Evolutionary conservation across 2,888 invertebrate genomes (phyloP).

Genomic region (Cantharis rufa): DNA sequence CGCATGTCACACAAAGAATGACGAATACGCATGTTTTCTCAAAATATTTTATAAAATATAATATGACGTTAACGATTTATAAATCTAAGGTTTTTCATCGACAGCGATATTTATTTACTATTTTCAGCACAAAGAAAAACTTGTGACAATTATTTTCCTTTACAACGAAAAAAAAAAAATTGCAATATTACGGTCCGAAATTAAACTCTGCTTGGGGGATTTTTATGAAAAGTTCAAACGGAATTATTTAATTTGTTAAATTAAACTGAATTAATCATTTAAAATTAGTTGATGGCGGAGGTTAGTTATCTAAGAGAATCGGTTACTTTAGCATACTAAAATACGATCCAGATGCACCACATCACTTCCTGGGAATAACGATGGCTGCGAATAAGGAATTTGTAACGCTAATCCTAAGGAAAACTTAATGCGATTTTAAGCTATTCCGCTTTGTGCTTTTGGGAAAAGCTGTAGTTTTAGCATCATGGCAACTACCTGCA

Average conservation of each 20-base stretch:
- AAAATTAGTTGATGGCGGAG: neutral
- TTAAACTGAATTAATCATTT: neutral
- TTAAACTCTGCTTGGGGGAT: neutral
- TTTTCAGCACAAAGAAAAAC: neutral
- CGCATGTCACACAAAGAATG: neutral
- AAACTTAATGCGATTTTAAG: conserved; percentile 19
- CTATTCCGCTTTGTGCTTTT: conserved; percentile 10
- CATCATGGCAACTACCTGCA: neutral
- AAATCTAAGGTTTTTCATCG: neutral
- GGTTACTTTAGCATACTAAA: conserved; percentile 9
- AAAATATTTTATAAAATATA: neutral
- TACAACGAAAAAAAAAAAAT: neutral
- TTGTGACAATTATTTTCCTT: neutral
- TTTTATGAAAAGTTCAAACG: neutral
- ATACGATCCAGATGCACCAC: conserved; percentile 12
- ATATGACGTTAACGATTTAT: neutral
- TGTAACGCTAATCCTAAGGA: conserved; percentile 12
- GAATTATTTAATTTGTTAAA: neutral
- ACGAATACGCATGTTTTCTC: neutral
- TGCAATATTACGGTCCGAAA: neutral
- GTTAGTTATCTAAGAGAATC: neutral
- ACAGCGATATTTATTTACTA: neutral
- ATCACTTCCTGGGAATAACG: conserved; percentile 12
- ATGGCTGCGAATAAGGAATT: conserved; percentile 8
- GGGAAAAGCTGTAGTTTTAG: conserved; percentile 1